Percentiles rank a stretch among this genome's conserved stretches.
phyloP scores from a whole-genome alignment of 2,797 vertebrate species.

The Pseudochaenichthys georgianus region DNA sequence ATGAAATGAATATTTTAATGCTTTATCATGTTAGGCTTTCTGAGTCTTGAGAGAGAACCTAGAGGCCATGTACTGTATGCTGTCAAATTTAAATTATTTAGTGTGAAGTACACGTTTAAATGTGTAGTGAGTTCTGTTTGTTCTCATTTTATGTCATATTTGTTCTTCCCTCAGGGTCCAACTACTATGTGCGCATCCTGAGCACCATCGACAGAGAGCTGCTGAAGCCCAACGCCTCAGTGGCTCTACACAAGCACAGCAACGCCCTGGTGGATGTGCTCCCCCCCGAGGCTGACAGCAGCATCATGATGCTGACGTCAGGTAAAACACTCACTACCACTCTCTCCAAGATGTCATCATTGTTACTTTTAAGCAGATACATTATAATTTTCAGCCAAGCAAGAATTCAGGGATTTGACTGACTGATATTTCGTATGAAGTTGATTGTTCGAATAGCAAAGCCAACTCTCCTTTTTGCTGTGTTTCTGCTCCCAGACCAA shows the following conservation, averaged over 20 bases:
- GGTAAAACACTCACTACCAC: conserved; percentile 74
- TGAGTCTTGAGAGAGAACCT: conserved; percentile 26
- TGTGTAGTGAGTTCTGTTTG: conserved; percentile 39
- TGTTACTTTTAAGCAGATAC: background rate
- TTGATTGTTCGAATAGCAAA: background rate
- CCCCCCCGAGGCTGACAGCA: conserved; percentile 96
- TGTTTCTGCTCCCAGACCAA: conserved; percentile 86
- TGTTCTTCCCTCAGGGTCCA: conserved; percentile 86
- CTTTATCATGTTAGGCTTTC: conserved; percentile 40
- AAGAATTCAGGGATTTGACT: too few relatives aligned
- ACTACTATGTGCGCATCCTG: conserved; percentile 96
- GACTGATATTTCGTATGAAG: background rate
- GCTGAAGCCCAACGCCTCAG: conserved; percentile 95
- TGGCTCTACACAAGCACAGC: conserved; percentile 97
- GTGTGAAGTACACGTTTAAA: conserved; percentile 31
- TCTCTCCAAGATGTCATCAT: background rate
- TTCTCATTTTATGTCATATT: background rate
- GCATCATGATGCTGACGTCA: conserved; percentile 97
- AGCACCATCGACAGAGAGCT: conserved; percentile 97
- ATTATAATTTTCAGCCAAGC: too few relatives aligned
- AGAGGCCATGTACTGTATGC: conserved; percentile 1
- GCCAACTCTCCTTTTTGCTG: background rate
- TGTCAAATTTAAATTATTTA: conserved; percentile 52
- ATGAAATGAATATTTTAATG: conserved; percentile 35
- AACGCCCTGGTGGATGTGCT: conserved; percentile 95